Conservation (phyloP, 2,888 invertebrate genomes). For the Nomada flava region DNA sequence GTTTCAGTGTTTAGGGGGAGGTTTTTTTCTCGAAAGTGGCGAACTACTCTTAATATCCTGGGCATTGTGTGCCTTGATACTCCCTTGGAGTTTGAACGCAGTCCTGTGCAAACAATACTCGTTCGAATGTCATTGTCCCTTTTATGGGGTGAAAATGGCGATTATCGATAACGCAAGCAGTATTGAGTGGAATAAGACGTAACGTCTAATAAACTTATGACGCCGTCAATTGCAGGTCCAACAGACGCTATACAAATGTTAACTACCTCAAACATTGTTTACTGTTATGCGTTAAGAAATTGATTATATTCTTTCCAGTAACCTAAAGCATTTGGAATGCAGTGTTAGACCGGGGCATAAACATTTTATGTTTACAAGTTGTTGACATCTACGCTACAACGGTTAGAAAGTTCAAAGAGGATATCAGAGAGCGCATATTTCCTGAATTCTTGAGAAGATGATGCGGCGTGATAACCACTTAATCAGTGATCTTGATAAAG, state of each 20-base stretch:
- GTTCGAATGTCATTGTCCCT: neutral
- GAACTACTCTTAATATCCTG: slow-evolving; percentile 2
- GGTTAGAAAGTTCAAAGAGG: neutral
- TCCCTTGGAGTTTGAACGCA: neutral
- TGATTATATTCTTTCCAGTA: too few relatives aligned
- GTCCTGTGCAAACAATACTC: slow-evolving; percentile 18
- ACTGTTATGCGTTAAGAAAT: too few relatives aligned
- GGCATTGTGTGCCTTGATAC: slow-evolving; percentile 3
- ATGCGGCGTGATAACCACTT: neutral
- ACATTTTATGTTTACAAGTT: too few relatives aligned
- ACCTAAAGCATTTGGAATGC: too few relatives aligned
- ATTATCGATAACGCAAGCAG: neutral
- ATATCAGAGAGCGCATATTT: slow-evolving; percentile 5
- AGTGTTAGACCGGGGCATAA: too few relatives aligned
- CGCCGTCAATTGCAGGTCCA: too few relatives aligned
- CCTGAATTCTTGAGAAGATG: neutral
- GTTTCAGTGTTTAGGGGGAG: slow-evolving; percentile 2
- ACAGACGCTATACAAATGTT: too few relatives aligned
- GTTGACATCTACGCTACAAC: neutral
- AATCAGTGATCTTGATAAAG: slow-evolving; percentile 5
- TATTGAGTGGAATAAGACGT: neutral
- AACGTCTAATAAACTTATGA: neutral
- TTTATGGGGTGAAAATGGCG: neutral
- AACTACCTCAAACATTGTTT: too few relatives aligned
- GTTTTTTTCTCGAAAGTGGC: slow-evolving; percentile 3